Evolutionary conservation across 2,888 invertebrate species (phyloP).

Genomic region (Protonemura montana): DNA sequence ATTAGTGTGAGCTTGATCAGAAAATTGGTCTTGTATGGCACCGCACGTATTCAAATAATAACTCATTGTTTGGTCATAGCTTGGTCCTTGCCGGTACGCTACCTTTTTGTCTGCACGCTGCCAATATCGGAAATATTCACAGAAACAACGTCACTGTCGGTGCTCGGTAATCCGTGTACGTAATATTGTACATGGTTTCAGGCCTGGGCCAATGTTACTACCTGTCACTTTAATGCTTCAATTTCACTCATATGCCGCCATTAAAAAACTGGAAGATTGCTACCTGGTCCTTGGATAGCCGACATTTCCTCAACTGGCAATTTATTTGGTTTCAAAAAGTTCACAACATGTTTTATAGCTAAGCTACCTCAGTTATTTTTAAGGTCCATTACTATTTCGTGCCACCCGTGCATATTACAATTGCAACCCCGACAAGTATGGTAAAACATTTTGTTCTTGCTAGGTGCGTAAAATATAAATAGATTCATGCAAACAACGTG

Average conservation of each 20-base stretch:
- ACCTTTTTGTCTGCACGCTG: background rate
- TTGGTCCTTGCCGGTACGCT: too few species aligned
- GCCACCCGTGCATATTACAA: slow-evolving; percentile 22
- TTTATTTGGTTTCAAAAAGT: slow-evolving; percentile 17
- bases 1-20: background rate
- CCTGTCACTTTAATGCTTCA: background rate
- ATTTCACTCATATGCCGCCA: background rate
- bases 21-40: background rate
- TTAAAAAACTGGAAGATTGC: background rate
- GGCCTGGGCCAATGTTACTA: background rate
- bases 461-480: background rate
- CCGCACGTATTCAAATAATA: background rate
- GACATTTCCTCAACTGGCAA: background rate
- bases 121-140: background rate
- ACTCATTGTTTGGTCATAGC: background rate
- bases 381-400: slow-evolving; percentile 12
- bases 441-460: background rate
- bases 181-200: background rate
- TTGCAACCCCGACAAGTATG: background rate
- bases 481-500: too few species aligned
- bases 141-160: background rate
- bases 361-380: slow-evolving; percentile 41
- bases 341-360: background rate
- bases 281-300: background rate
- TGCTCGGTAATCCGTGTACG: background rate